Evolutionary conservation across 2,113 vertebrate species (phyloP), one percentile per base, ranked within the genome.

Genomic region (Pholis gunnellus): DNA sequence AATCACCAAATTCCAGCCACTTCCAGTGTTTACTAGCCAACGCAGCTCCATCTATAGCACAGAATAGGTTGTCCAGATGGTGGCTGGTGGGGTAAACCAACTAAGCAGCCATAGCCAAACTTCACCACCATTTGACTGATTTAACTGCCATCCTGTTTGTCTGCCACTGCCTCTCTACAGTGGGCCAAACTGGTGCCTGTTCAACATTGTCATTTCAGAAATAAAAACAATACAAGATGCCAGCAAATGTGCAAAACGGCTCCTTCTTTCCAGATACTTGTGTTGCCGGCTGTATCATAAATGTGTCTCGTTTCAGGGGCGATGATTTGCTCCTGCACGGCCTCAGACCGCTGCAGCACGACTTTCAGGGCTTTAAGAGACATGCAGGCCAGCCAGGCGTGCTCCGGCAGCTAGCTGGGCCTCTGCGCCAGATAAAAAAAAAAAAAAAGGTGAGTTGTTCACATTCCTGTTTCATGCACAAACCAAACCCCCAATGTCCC

Each of bases 381-480:
- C 68, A 61, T 54, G 57, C 79, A 74, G 90, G 86, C 78, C 72
- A 84, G 69, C n/a, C 83, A 93, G 93, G 85, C 93, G 89, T 93
- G 91, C 94, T 89, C 90, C 72, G 27, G 93, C 94, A 94, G 85
- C 86, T 11, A 89, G 89, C 88, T 78, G 83, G 90, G 88, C 91
- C 89, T 91, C 92, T 82, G 85, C 82, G 17, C 81, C 82, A 92
- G 82, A 90, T 89, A 91, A 90, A 20, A n/a, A n/a, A n/a, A 54
- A n/a, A 11, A 56, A 91, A 94, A 92, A 94, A 93, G 89, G 92
- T 94, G 91, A 94, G 94, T 91, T 91, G 91, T 91, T 93, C 92
- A 92, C 94, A 95, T 95, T 95, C 95, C 94, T 94, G 89, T 78
- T 94, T 94, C 91, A 92, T 94, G 94, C 94, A 94, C 90, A 91